Evolutionary conservation across 2,888 invertebrate species (phyloP).

Genomic region (Nezara viridula): DNA sequence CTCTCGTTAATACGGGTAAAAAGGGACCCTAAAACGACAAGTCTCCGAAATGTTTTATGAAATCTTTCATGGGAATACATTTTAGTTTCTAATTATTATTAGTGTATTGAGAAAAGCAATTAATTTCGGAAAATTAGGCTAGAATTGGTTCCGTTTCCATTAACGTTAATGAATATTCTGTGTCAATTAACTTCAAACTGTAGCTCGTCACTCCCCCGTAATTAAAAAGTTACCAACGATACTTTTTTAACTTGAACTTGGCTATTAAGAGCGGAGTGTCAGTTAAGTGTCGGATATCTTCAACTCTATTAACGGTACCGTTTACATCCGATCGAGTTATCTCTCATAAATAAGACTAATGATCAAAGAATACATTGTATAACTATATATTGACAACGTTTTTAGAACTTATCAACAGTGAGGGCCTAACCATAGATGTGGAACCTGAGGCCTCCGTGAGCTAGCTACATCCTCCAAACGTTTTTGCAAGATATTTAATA

Average conservation of each 20-base stretch:
- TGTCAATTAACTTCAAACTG: not conserved
- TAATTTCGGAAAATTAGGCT: not conserved
- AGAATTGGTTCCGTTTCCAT: not conserved
- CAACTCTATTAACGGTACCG: not conserved
- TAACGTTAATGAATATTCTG: constrained; percentile 30
- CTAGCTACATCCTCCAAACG: too few species aligned
- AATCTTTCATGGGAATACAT: not conserved
- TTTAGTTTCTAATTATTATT: constrained; percentile 25
- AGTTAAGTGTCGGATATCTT: not conserved
- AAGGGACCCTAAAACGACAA: too few species aligned
- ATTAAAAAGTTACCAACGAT: constrained; percentile 20
- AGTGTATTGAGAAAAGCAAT: constrained; percentile 8
- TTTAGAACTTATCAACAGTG: too few species aligned
- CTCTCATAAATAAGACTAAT: too few species aligned
- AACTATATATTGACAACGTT: too few species aligned
- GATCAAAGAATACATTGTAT: too few species aligned
- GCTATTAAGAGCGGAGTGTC: not conserved
- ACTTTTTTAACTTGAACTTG: constrained; percentile 9
- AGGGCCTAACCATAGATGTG: too few species aligned
- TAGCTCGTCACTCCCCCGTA: not conserved
- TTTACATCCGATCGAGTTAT: not conserved
- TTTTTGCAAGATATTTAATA: too few species aligned
- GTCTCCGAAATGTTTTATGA: not conserved
- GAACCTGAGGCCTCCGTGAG: too few species aligned
- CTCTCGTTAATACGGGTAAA: too few species aligned